These are phyloP conservation scores for Psittacus erithacus DNA, from an alignment of 2,113 vertebrate genomes.

Conservation along the genomic window DNA sequence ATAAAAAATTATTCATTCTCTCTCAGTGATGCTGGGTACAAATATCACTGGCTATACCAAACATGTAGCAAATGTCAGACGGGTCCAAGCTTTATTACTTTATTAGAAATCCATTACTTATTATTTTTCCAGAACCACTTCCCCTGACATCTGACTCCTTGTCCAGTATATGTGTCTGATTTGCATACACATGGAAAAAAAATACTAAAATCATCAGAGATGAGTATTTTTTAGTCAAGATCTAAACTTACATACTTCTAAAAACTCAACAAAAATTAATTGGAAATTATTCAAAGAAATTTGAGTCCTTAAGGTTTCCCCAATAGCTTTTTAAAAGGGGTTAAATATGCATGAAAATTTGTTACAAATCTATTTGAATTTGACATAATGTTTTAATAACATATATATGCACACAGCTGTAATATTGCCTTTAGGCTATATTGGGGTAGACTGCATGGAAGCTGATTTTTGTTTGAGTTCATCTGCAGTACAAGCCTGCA, in stretches of 20 bases:
- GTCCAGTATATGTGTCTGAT: neutral
- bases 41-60: neutral
- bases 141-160: neutral
- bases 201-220: neutral
- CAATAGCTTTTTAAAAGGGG: neutral
- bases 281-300: neutral
- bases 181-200: neutral
- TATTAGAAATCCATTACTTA: neutral
- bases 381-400: slow-evolving; percentile 25
- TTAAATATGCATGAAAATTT: neutral
- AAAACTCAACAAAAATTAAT: neutral
- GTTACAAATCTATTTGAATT: neutral
- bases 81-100: neutral
- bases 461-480: slow-evolving; percentile 21
- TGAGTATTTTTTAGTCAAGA: neutral
- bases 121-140: neutral
- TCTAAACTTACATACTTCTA: neutral
- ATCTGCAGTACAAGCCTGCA: slow-evolving; percentile 50
- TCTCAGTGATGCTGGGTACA: neutral
- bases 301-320: neutral
- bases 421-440: slow-evolving; percentile 18
- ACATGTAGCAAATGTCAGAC: neutral
- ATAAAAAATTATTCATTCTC: neutral
- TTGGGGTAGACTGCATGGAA: neutral
- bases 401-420: neutral